phyloP scores from a whole-genome alignment of 1,140 invertebrate species.

The Sycophaga agraensis region DNA sequence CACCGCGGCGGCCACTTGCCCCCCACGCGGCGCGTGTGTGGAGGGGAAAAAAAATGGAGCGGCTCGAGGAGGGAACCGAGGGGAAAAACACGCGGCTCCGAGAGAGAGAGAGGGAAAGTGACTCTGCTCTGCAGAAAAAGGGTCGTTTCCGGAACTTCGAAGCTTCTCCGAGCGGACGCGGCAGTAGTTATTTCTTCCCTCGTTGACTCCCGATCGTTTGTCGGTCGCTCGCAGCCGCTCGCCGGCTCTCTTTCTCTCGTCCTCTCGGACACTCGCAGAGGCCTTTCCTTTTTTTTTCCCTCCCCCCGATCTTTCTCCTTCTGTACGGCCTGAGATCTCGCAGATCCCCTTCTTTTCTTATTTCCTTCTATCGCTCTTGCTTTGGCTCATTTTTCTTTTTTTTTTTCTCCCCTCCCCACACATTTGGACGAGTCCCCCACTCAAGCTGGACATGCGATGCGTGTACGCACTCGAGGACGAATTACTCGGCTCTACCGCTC shows the following conservation, averaged over 20 bases:
- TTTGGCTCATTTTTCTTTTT: conserved; percentile 24
- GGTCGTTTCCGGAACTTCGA: conserved; percentile 30
- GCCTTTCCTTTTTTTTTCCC: neutral
- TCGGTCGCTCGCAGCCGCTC: conserved; percentile 6
- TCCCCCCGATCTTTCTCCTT: neutral
- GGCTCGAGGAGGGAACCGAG: neutral
- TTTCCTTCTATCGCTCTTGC: neutral
- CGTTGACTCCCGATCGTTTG: conserved; percentile 30
- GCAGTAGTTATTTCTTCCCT: conserved; percentile 29
- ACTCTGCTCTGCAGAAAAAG: conserved; percentile 17
- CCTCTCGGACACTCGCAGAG: neutral
- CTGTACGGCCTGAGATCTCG: neutral
- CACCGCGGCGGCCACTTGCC: conserved; percentile 2
- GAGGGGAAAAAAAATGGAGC: neutral
- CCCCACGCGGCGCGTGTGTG: neutral
- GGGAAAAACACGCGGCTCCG: neutral
- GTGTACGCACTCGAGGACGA: no score
- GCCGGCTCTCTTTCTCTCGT: neutral
- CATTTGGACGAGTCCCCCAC: neutral
- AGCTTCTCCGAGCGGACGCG: conserved; percentile 17
- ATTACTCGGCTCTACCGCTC: no score
- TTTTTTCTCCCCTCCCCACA: neutral
- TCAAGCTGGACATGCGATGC: neutral
- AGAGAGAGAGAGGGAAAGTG: neutral
- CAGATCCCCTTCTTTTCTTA: neutral